phyloP scores from a whole-genome alignment of 2,113 vertebrate genomes.

The Callipepla squamata region DNA sequence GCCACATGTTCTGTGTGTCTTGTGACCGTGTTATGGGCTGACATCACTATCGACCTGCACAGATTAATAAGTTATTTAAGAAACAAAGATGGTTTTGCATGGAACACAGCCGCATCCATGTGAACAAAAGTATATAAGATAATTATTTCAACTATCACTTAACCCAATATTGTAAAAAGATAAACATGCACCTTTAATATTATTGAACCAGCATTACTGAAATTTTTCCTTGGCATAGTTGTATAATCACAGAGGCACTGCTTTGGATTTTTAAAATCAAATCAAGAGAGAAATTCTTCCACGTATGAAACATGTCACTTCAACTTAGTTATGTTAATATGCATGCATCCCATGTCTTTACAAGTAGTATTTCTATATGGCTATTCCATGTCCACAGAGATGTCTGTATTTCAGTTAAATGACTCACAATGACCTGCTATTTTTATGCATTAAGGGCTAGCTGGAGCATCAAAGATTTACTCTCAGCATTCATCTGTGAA shows the following conservation, averaged over 20 bases:
- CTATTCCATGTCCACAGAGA: slow-evolving; percentile 55
- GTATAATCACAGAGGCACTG: slow-evolving; percentile 68
- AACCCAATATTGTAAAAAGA: slow-evolving; percentile 12
- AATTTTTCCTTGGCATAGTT: slow-evolving; percentile 75
- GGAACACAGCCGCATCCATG: not conserved
- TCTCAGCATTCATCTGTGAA: slow-evolving; percentile 57
- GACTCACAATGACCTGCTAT: slow-evolving; percentile 30
- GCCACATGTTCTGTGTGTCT: not conserved
- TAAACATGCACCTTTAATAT: slow-evolving; percentile 59
- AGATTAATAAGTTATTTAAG: not conserved
- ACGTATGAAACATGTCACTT: slow-evolving; percentile 1
- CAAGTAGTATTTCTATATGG: slow-evolving; percentile 60
- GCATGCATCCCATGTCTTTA: slow-evolving; percentile 66
- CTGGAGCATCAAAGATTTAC: slow-evolving; percentile 58
- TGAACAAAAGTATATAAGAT: not conserved
- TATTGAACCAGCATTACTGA: slow-evolving; percentile 57
- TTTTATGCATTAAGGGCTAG: slow-evolving; percentile 69
- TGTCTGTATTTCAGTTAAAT: slow-evolving; percentile 50
- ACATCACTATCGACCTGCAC: not conserved
- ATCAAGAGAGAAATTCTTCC: slow-evolving; percentile 37
- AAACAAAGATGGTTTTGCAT: not conserved
- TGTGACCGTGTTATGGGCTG: not conserved
- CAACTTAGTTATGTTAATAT: slow-evolving; percentile 16
- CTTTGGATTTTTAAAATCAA: slow-evolving; percentile 67
- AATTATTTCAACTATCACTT: not conserved